Conservation (phyloP, 2,797 vertebrate species). For the Garrulus glandarius region DNA sequence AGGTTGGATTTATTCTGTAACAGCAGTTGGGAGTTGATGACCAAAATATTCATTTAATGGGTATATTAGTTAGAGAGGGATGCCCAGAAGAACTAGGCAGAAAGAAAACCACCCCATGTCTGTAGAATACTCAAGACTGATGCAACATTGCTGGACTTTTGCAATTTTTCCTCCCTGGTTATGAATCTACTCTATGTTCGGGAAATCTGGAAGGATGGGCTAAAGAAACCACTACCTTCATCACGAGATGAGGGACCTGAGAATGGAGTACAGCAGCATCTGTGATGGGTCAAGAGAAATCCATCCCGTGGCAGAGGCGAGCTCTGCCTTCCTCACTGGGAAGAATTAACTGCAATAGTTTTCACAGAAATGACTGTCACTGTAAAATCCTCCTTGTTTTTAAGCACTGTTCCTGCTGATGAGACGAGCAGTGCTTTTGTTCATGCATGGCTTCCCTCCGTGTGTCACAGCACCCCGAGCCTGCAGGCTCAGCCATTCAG, state of each 20-base stretch:
- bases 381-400: background rate
- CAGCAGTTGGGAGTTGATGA: background rate
- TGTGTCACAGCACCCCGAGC: background rate
- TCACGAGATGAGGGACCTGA: background rate
- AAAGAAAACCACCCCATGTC: background rate
- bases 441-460: background rate
- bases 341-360: background rate
- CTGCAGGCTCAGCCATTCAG: background rate
- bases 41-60: background rate
- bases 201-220: background rate
- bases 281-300: background rate
- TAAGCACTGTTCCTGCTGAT: background rate
- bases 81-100: background rate
- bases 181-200: background rate
- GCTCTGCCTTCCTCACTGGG: background rate
- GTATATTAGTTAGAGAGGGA: background rate
- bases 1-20: background rate
- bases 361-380: background rate
- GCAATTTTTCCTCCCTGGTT: background rate
- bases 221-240: background rate
- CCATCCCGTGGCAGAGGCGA: rapidly evolving
- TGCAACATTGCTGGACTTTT: background rate
- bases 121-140: background rate
- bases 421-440: background rate
- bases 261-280: background rate